Conservation (phyloP, 2,113 vertebrate species). For the Gopherus flavomarginatus region DNA sequence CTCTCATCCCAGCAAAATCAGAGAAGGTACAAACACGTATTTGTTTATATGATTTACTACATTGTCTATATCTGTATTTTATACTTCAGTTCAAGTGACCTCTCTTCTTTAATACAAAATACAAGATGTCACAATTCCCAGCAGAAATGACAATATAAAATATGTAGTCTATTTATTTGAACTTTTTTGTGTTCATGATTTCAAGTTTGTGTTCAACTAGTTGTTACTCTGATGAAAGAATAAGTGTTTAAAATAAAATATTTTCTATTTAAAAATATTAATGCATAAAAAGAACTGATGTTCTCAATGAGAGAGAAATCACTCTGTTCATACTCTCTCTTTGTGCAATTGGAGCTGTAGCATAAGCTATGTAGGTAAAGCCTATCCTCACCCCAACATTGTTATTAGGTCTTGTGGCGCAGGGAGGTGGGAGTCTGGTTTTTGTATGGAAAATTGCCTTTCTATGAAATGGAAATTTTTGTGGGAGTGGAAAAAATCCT, state of each 20-base stretch:
- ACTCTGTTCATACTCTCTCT: not conserved
- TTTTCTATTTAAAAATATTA: not conserved
- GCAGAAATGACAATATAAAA: rapidly evolving
- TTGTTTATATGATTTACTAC: no score
- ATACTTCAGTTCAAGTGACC: rapidly evolving
- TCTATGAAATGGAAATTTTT: not conserved
- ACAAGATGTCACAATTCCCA: rapidly evolving
- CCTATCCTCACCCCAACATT: not conserved
- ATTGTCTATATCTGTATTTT: not conserved
- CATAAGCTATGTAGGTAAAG: not conserved
- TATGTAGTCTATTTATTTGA: not conserved
- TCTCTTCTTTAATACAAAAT: rapidly evolving
- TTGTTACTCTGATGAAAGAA: not conserved
- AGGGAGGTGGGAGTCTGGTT: no score
- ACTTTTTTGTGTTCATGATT: not conserved
- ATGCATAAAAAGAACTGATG: not conserved
- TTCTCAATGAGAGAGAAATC: not conserved
- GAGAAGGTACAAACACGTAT: not conserved
- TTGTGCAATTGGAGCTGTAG: no score
- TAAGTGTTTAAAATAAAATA: not conserved
- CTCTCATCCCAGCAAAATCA: not conserved
- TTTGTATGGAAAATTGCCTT: not conserved
- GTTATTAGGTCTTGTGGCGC: not conserved
- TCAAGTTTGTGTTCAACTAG: rapidly evolving
- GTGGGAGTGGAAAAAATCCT: not conserved